Evolutionary conservation across 2,888 invertebrate genomes (phyloP).

Genomic region (Pheosia tremula): DNA sequence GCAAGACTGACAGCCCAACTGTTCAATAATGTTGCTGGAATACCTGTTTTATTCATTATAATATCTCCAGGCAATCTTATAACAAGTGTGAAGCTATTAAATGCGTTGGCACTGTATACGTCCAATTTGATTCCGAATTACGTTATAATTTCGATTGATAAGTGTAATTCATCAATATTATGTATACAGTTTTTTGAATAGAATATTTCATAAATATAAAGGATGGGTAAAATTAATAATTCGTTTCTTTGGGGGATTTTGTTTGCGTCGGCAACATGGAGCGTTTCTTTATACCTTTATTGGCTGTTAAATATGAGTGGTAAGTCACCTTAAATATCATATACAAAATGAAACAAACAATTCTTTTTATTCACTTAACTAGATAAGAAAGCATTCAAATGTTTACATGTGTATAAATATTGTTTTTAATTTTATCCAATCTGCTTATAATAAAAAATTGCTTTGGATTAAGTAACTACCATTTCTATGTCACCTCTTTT

Average conservation of each 20-base stretch:
- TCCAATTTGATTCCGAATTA: not conserved
- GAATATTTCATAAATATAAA: conserved; percentile 3
- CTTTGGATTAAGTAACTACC: too few relatives aligned
- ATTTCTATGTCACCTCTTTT: too few relatives aligned
- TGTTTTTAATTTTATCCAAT: too few relatives aligned
- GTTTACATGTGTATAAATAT: too few relatives aligned
- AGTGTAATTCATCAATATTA: not conserved
- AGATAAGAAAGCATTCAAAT: too few relatives aligned
- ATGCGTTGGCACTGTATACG: not conserved
- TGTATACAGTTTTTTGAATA: not conserved
- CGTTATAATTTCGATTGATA: not conserved
- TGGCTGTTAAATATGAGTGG: conserved; percentile 83
- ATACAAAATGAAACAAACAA: too few relatives aligned
- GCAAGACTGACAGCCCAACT: too few relatives aligned
- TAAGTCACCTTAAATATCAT: conserved; percentile 43
- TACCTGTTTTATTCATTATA: not conserved
- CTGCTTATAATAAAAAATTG: too few relatives aligned
- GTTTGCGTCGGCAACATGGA: conserved; percentile 90
- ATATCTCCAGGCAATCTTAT: too few relatives aligned
- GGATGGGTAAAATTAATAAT: conserved; percentile 71
- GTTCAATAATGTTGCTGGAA: too few relatives aligned
- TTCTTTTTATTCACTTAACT: too few relatives aligned
- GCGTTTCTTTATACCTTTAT: conserved; percentile 88
- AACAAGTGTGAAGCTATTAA: not conserved
- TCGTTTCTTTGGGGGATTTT: conserved; percentile 90